These are phyloP conservation scores for Nemurella pictetii DNA, from an alignment of 2,888 invertebrate species.

Conservation along the genomic window DNA sequence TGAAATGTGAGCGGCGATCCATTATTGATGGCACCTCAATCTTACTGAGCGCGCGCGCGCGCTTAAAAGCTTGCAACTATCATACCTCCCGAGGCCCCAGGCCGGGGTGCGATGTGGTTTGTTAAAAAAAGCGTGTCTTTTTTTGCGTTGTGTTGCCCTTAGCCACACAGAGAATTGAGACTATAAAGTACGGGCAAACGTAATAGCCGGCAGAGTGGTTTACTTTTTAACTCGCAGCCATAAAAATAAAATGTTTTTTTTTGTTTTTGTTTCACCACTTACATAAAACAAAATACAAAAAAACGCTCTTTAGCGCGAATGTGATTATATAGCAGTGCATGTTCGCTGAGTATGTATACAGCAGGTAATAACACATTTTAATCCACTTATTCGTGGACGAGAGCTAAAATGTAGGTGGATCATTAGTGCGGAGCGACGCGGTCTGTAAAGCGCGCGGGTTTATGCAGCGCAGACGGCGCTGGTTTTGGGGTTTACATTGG, in stretches of 20 bases:
- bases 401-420: not conserved
- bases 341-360: not conserved
- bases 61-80: not conserved
- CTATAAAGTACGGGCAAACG: not conserved
- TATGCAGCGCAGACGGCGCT: not conserved
- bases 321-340: not conserved
- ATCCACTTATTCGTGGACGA: not conserved
- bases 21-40: slow-evolving; percentile 2
- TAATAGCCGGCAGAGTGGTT: not conserved
- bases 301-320: not conserved
- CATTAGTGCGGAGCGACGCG: not conserved
- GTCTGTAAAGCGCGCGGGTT: not conserved
- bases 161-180: not conserved
- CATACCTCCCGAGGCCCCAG: not conserved
- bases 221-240: not conserved
- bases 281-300: not conserved
- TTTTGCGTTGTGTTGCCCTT: not conserved
- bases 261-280: not conserved
- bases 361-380: not conserved
- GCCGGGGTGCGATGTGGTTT: not conserved
- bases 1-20: not conserved
- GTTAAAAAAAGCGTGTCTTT: not conserved
- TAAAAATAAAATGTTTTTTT: not conserved
- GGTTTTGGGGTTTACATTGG: no score
- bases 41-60: not conserved